Evolutionary conservation across 1,140 invertebrate species (phyloP).

Genomic region (Metopolophium dirhodum): DNA sequence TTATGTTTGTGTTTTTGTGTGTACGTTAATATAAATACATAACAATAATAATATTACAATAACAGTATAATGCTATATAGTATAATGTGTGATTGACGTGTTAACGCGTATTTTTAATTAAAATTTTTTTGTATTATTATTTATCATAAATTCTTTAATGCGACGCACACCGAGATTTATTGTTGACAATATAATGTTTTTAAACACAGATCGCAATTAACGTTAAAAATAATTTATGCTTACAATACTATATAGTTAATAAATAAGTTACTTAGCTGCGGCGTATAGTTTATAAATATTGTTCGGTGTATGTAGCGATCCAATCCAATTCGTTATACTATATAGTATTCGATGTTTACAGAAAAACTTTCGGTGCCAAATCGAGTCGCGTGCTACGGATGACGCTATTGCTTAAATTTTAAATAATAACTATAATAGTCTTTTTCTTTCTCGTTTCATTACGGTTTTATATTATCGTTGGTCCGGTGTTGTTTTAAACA

Average conservation of each 20-base stretch:
- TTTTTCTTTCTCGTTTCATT: neutral
- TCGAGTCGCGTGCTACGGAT: neutral
- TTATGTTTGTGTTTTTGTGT: neutral
- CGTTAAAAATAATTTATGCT: slow-evolving; percentile 10
- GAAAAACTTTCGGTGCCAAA: slow-evolving; percentile 21
- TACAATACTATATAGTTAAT: neutral
- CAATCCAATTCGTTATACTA: slow-evolving; percentile 1
- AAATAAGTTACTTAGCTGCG: no score
- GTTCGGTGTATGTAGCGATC: neutral
- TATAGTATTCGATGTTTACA: neutral
- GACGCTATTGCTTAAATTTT: neutral
- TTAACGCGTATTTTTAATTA: neutral
- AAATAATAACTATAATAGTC: neutral
- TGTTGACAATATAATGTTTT: neutral
- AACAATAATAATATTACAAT: neutral
- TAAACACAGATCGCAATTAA: neutral
- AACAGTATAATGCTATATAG: neutral
- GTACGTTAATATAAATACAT: neutral
- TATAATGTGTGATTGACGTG: neutral
- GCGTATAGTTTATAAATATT: neutral
- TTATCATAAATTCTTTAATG: neutral
- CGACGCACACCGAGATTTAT: neutral
- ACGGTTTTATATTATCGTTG: neutral
- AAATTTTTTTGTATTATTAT: neutral
- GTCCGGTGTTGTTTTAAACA: neutral